These are phyloP conservation scores for Mechanitis mazaeus DNA, from an alignment of 2,888 invertebrate genomes.

Conservation along the genomic window DNA sequence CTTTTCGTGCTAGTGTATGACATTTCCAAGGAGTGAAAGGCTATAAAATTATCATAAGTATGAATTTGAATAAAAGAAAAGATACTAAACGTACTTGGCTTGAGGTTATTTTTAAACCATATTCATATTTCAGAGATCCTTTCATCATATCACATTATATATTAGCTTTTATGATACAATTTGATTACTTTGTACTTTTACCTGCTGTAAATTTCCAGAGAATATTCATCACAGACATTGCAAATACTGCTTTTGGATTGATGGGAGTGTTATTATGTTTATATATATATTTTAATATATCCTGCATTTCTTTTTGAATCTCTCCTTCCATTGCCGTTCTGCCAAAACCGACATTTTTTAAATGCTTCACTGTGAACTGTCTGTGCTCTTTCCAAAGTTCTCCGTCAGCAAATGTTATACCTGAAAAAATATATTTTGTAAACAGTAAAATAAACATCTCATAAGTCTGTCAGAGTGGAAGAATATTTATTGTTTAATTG, in stretches of 20 bases:
- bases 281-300: constrained; percentile 66
- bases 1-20: too few relatives aligned
- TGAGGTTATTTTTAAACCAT: too few relatives aligned
- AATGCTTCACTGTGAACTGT: constrained; percentile 79
- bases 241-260: constrained; percentile 71
- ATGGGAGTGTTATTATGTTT: constrained; percentile 52
- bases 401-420: constrained; percentile 83
- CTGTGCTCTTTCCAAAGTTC: constrained; percentile 80
- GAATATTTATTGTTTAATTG: constrained; percentile 19
- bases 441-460: not conserved
- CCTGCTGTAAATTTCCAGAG: constrained; percentile 84
- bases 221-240: constrained; percentile 80
- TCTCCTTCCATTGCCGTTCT: constrained; percentile 77
- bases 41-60: too few relatives aligned
- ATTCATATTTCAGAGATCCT: too few relatives aligned
- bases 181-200: constrained; percentile 23
- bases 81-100: too few relatives aligned
- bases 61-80: too few relatives aligned
- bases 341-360: constrained; percentile 80
- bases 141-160: too few relatives aligned
- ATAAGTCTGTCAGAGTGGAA: not conserved
- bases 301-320: constrained; percentile 75
- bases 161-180: too few relatives aligned
- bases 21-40: too few relatives aligned
- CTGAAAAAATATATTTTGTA: constrained; percentile 46